These are phyloP conservation scores for Diaprepes abbreviatus DNA, from an alignment of 2,888 invertebrate genomes.

Conservation along the genomic window DNA sequence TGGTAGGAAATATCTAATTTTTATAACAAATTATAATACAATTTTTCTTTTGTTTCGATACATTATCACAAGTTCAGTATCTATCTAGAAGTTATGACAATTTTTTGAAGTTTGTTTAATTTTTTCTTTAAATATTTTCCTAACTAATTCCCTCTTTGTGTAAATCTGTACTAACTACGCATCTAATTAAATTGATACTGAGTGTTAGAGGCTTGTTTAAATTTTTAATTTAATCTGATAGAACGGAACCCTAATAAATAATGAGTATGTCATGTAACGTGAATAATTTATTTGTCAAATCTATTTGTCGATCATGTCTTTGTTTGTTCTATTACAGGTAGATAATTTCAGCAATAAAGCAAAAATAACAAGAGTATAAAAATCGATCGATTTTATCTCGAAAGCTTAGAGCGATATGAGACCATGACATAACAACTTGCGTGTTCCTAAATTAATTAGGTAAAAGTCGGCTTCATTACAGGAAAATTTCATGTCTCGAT, in stretches of 20 bases:
- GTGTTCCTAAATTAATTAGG: constrained; percentile 5
- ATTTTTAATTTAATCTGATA: too few species aligned
- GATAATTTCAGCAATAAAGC: constrained; percentile 34
- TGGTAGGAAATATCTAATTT: too few species aligned
- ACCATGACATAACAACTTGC: neutral
- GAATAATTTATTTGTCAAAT: constrained; percentile 7
- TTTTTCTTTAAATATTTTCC: too few species aligned
- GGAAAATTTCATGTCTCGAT: neutral
- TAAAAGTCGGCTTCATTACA: neutral
- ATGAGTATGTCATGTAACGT: neutral
- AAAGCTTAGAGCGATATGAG: constrained; percentile 4
- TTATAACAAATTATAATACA: too few species aligned
- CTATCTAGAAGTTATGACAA: too few species aligned
- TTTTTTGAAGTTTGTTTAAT: too few species aligned
- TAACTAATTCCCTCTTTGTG: too few species aligned
- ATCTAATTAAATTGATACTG: too few species aligned
- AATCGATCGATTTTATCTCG: constrained; percentile 35
- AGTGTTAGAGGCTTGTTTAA: too few species aligned
- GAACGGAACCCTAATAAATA: neutral
- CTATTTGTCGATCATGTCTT: constrained; percentile 30
- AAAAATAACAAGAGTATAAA: constrained; percentile 29
- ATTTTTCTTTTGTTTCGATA: too few species aligned
- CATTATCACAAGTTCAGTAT: too few species aligned
- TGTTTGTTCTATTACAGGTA: constrained; percentile 37
- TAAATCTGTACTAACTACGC: too few species aligned